Conservation (phyloP, 1,140 invertebrate genomes). For the Cherax destructor region DNA sequence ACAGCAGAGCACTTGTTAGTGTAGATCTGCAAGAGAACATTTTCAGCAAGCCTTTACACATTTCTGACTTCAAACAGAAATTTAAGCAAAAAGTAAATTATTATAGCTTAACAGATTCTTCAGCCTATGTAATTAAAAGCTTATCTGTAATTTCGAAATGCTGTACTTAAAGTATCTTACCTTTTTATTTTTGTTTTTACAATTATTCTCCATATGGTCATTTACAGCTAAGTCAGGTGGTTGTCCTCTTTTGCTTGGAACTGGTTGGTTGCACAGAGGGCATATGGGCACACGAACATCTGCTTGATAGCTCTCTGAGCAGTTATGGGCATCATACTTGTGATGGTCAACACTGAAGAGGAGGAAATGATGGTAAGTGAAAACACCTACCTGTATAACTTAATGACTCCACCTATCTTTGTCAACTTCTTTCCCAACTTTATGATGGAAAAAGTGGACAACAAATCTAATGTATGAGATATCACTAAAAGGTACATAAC, state of each 20-base stretch:
- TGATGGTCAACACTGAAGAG: conserved; percentile 87
- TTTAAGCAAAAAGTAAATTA: background rate
- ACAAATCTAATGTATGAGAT: too few species aligned
- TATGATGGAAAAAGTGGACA: too few species aligned
- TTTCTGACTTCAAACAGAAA: background rate
- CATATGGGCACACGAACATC: conserved; percentile 96
- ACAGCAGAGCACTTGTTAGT: conserved; percentile 89
- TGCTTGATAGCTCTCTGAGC: conserved; percentile 85
- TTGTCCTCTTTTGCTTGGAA: conserved; percentile 87
- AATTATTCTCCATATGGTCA: conserved; percentile 94
- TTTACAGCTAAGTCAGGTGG: conserved; percentile 90
- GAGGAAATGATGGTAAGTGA: too few species aligned
- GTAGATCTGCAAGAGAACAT: conserved; percentile 80
- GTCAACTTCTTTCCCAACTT: too few species aligned
- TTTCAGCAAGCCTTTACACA: background rate
- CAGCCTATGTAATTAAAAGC: background rate
- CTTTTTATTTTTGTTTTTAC: conserved; percentile 88
- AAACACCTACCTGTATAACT: too few species aligned
- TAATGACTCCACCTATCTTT: too few species aligned
- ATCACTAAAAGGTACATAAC: too few species aligned
- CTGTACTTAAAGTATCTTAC: conserved; percentile 74
- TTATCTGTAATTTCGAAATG: background rate
- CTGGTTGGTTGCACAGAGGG: conserved; percentile 91
- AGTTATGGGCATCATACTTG: conserved; percentile 86
- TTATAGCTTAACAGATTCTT: background rate